Evolutionary conservation across 2,888 invertebrate species (phyloP).

Genomic region (Drosophila peninsularis): DNA sequence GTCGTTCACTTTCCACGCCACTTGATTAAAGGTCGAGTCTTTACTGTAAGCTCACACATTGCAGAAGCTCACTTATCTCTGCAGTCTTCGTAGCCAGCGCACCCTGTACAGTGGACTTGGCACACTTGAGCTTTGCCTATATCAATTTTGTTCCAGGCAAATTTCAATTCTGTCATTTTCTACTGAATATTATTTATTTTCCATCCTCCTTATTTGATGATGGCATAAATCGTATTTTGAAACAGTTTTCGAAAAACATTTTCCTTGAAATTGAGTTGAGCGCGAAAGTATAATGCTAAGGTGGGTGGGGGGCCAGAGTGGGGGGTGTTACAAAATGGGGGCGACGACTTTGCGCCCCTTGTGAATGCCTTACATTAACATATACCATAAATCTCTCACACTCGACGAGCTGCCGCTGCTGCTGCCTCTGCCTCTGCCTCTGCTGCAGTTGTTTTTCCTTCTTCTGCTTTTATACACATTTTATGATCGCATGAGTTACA

Average conservation of each 20-base stretch:
- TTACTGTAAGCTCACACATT: neutral
- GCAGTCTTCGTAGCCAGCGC: neutral
- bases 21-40: neutral
- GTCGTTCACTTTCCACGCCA: neutral
- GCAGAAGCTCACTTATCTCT: neutral
- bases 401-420: constrained; percentile 4
- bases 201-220: constrained; percentile 17
- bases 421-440: too few relatives aligned
- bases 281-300: neutral
- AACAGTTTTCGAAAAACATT: constrained; percentile 35
- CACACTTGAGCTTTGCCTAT: neutral
- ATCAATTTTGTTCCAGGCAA: constrained; percentile 32
- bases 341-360: constrained; percentile 2
- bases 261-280: constrained; percentile 37
- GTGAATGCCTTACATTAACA: constrained; percentile 41
- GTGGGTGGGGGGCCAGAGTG: neutral
- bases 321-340: neutral
- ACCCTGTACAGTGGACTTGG: neutral
- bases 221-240: constrained; percentile 56
- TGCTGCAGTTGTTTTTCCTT: neutral
- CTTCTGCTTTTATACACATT: constrained; percentile 44
- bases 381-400: constrained; percentile 51
- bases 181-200: constrained; percentile 5
- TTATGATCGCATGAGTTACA: constrained; percentile 50
- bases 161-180: constrained; percentile 48